phyloP scores from a whole-genome alignment of 2,113 vertebrate species.

The Symphodus melops region DNA sequence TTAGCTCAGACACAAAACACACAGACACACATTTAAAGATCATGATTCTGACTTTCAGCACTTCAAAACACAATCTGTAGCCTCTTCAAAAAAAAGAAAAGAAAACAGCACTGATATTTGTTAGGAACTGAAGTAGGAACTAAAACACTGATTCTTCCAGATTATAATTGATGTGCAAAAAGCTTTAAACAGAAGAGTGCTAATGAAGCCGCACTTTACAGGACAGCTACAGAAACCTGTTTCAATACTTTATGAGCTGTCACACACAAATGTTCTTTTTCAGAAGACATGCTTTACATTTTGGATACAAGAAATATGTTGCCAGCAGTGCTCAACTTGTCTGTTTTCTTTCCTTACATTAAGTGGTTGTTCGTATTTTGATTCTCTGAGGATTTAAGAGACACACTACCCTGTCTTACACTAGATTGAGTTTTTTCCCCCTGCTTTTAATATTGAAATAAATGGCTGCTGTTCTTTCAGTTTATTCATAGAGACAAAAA shows the following conservation, averaged over 20 bases:
- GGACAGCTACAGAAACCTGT: conserved; percentile 53
- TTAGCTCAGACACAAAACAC: conserved; percentile 1
- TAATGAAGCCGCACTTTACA: conserved; percentile 32
- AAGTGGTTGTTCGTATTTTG: not conserved
- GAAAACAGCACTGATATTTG: not conserved
- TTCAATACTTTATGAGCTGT: conserved; percentile 38
- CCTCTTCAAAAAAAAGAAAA: not conserved
- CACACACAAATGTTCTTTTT: conserved; percentile 17
- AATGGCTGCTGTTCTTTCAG: not conserved
- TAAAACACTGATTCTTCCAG: not conserved
- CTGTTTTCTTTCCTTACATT: not conserved
- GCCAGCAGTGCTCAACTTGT: not conserved
- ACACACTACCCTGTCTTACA: not conserved
- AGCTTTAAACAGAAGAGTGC: conserved; percentile 1
- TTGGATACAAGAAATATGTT: conserved; percentile 6
- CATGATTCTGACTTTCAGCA: not conserved
- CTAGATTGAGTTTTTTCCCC: not conserved
- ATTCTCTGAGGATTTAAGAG: not conserved
- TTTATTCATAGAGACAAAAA: too few species aligned
- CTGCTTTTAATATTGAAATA: not conserved
- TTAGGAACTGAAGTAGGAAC: conserved; percentile 10
- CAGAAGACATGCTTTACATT: conserved; percentile 8
- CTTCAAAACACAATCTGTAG: not conserved
- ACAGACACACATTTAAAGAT: not conserved
- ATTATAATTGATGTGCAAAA: not conserved